Evolutionary conservation across 2,113 vertebrate species (phyloP).

Genomic region (Mionectes macconnelli): DNA sequence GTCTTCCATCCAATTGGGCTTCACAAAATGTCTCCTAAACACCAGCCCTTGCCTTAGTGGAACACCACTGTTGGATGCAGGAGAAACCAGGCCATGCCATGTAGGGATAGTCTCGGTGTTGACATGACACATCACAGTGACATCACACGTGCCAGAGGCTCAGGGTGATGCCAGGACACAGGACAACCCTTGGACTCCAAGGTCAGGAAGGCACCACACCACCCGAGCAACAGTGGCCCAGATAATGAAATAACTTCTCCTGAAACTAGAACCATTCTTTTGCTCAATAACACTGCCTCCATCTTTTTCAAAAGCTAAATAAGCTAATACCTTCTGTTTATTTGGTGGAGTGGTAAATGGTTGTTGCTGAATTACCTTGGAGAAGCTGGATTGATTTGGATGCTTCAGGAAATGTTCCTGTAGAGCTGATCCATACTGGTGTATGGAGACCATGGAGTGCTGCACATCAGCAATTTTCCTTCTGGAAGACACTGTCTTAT

Average conservation of each 20-base stretch:
- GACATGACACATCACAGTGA: too few relatives aligned
- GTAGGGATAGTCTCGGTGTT: neutral
- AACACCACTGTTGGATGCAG: neutral
- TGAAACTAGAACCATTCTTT: neutral
- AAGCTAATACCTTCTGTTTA: neutral
- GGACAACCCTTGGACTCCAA: neutral
- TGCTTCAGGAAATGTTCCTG: neutral
- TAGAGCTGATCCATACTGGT: neutral
- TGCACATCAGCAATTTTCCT: neutral
- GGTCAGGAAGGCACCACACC: fast-evolving
- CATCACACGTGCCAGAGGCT: too few relatives aligned
- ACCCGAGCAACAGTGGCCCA: fast-evolving
- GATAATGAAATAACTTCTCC: neutral
- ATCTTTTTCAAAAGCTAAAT: neutral
- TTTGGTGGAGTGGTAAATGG: neutral
- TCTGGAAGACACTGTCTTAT: neutral
- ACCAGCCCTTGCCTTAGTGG: neutral
- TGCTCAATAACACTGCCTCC: neutral
- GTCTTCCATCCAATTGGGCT: neutral
- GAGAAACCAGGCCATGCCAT: neutral
- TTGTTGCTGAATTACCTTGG: neutral
- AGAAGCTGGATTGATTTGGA: neutral
- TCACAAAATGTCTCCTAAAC: neutral
- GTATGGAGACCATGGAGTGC: neutral
- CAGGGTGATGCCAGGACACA: neutral